Conservation (phyloP, 2,113 vertebrate genomes). For the Scomber japonicus region DNA sequence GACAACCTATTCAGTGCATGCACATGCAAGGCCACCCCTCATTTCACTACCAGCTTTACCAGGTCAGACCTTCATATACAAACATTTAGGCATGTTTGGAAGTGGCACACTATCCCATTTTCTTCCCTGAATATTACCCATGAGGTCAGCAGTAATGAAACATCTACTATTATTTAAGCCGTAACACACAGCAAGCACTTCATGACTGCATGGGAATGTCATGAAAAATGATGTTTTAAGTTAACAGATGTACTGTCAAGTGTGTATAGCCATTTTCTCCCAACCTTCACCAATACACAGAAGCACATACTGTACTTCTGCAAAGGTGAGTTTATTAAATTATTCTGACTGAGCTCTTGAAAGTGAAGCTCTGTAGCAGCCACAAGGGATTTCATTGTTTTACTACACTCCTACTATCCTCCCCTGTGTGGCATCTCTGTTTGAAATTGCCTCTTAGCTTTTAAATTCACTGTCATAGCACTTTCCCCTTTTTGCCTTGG, state of each 20-base stretch:
- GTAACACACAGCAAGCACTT: neutral
- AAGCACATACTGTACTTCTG: neutral
- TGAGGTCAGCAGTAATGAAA: slow-evolving; percentile 24
- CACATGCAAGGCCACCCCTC: slow-evolving; percentile 1
- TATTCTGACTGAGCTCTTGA: neutral
- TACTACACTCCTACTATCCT: neutral
- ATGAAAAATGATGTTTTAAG: neutral
- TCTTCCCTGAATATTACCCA: slow-evolving; percentile 17
- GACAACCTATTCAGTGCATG: slow-evolving; percentile 36
- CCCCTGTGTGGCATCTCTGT: neutral
- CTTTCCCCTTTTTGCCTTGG: neutral
- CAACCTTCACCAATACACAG: neutral
- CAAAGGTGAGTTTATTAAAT: slow-evolving; percentile 1
- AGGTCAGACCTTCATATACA: neutral
- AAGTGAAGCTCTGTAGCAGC: no score
- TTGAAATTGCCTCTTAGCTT: slow-evolving; percentile 9
- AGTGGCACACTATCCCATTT: slow-evolving; percentile 3
- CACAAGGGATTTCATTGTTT: neutral
- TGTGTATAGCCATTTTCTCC: neutral
- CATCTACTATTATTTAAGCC: slow-evolving; percentile 6
- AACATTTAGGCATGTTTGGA: slow-evolving; percentile 19
- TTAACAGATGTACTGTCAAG: neutral
- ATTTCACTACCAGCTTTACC: slow-evolving; percentile 19
- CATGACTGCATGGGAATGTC: neutral
- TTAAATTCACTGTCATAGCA: neutral